phyloP scores from a whole-genome alignment of 1,140 invertebrate genomes.

The Drosophila watanabei region DNA sequence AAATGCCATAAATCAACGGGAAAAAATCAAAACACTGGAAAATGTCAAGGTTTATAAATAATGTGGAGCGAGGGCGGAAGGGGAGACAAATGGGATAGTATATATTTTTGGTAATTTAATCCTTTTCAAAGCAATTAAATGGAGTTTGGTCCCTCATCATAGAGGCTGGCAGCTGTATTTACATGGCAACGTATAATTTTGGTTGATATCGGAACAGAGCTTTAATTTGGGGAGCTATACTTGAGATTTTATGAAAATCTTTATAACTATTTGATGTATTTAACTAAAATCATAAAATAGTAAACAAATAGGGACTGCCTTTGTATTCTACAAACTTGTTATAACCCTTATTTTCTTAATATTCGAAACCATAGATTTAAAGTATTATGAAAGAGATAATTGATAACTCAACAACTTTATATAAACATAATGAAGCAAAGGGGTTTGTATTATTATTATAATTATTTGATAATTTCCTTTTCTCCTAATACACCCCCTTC shows the following conservation, averaged over 20 bases:
- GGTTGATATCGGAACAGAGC: not conserved
- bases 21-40: constrained; percentile 64
- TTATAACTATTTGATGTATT: not conserved
- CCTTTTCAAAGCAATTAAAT: constrained; percentile 60
- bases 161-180: constrained; percentile 1
- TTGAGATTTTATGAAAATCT: too few relatives aligned
- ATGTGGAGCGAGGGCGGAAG: not conserved
- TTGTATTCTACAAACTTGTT: not conserved
- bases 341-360: not conserved
- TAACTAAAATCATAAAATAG: too few relatives aligned
- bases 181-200: not conserved
- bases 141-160: constrained; percentile 23
- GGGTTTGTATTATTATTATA: not conserved
- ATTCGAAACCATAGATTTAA: not conserved
- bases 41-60: constrained; percentile 28
- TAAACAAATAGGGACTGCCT: not conserved
- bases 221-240: not conserved
- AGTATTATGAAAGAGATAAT: not conserved
- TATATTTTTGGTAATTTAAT: constrained; percentile 62
- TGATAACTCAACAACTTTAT: not conserved
- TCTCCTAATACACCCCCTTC: not conserved
- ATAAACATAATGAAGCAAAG: too few relatives aligned
- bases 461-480: too few relatives aligned
- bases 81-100: constrained; percentile 11
- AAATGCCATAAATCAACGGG: constrained; percentile 55